Evolutionary conservation across 2,113 vertebrate species (phyloP).

Genomic region (Bungarus multicinctus): DNA sequence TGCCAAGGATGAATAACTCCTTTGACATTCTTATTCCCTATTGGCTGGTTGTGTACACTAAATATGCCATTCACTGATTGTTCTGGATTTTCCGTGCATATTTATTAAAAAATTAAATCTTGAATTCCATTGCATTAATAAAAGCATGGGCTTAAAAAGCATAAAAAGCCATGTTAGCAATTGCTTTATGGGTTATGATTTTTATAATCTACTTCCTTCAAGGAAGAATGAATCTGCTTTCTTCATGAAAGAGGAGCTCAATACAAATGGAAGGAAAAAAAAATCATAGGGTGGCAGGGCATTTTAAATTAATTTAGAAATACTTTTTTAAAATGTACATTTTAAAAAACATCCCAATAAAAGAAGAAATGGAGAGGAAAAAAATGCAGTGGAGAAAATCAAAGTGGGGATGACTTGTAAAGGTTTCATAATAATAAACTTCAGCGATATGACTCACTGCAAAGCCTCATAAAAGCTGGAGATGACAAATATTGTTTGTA

Average conservation of each 20-base stretch:
- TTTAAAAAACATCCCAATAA: constrained; percentile 3
- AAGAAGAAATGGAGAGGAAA: constrained; percentile 39
- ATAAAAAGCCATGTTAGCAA: constrained; percentile 38
- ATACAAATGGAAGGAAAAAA: background rate
- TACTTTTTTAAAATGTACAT: constrained; percentile 37
- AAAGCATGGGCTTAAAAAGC: constrained; percentile 51
- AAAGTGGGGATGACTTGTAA: background rate
- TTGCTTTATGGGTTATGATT: constrained; percentile 54
- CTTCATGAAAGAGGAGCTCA: constrained; percentile 35
- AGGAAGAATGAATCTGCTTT: constrained; percentile 45
- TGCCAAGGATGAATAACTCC: background rate
- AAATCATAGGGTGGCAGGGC: constrained; percentile 6
- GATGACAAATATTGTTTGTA: background rate
- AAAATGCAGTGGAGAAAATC: constrained; percentile 21
- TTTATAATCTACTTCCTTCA: constrained; percentile 48
- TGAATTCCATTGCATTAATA: constrained; percentile 45
- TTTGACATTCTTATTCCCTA: constrained; percentile 33
- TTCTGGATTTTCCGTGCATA: constrained; percentile 40
- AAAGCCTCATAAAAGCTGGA: background rate
- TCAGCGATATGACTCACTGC: background rate
- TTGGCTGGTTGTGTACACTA: background rate
- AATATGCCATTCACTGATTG: constrained; percentile 30
- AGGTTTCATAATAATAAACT: background rate
- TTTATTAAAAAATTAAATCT: constrained; percentile 55
- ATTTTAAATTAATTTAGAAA: constrained; percentile 59